Conservation (phyloP, 1,140 invertebrate genomes). For the Musca domestica region DNA sequence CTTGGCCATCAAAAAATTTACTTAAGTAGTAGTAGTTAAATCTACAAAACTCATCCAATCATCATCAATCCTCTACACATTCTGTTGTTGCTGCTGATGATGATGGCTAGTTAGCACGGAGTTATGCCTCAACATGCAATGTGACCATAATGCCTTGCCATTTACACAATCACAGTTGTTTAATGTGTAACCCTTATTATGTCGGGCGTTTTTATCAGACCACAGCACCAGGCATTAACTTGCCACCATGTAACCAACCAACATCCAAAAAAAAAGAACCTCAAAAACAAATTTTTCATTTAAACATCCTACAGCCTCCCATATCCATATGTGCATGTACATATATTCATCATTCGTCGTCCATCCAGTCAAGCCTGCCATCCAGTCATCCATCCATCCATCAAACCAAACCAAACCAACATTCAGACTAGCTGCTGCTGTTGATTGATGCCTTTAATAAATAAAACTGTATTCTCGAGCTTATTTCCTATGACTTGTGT, state of each 20-base stretch:
- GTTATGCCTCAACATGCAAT: not conserved
- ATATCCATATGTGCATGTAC: not conserved
- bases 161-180: slow-evolving; percentile 21
- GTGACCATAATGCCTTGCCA: not conserved
- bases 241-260: not conserved
- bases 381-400: not conserved
- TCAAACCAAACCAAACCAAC: not conserved
- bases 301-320: too few relatives aligned
- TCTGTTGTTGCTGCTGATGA: too few relatives aligned
- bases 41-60: too few relatives aligned
- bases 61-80: too few relatives aligned
- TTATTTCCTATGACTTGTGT: not conserved
- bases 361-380: not conserved
- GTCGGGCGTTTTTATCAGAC: too few relatives aligned
- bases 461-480: not conserved
- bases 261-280: not conserved
- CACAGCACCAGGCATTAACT: not conserved
- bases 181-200: slow-evolving; percentile 18
- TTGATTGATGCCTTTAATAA: slow-evolving; percentile 20
- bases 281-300: not conserved
- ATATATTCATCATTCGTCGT: not conserved
- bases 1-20: too few relatives aligned
- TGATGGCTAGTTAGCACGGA: too few relatives aligned
- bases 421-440: not conserved
- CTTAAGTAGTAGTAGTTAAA: too few relatives aligned